Evolutionary conservation across 2,888 invertebrate genomes (phyloP), one percentile per base, ranked within the genome.

Genomic region (Ophion costatus): DNA sequence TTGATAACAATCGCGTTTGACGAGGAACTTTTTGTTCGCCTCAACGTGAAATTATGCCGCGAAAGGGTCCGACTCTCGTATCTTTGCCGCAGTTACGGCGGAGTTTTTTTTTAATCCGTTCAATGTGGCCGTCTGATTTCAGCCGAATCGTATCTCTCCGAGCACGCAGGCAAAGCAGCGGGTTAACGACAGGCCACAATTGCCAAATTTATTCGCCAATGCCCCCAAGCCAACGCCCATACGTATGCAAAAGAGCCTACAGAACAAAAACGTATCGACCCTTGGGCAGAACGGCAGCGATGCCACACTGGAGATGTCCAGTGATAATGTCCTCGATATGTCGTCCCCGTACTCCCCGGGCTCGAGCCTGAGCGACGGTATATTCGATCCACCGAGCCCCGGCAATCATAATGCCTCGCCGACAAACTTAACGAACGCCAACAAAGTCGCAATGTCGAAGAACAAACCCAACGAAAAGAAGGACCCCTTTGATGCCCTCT

Each of bases 281-380:
- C 80, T 90, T 24, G 94, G 92, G 17, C 94, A 94, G 78, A 94
- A 94, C 84, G 94, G 94, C 22, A 94, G 93, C 69, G 94, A 94
- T 69, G 88, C 84, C 64, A 88, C 87, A 45, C 86, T 90, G 10
- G 93, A 92, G 10, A 87, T 89, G 59, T 87, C 90, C 0, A 94
- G 94, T 59, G 96, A 96, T 88, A 95, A 95, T 70, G 95, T 95
- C 87, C 95, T 96, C 94, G 97, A 97, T 88, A 95, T 96, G 92
- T 96, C 96, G 88, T 98, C 98, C 29, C 98, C 98, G 0, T 98
- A 98, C 94, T 98, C 98, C 71, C 98, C 98, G 0, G 98, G 97
- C 67, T 97, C 97, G n/a, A 97, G 96, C 90, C 97, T 98, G 93
- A 97, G 97, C 92, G 97, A 98, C 90, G 98, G 98, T 93, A 95